Percentiles rank a stretch among this genome's conserved stretches.
Evolutionary conservation across 1,140 invertebrate species (phyloP).

Genomic region (Lepidostoma basale): DNA sequence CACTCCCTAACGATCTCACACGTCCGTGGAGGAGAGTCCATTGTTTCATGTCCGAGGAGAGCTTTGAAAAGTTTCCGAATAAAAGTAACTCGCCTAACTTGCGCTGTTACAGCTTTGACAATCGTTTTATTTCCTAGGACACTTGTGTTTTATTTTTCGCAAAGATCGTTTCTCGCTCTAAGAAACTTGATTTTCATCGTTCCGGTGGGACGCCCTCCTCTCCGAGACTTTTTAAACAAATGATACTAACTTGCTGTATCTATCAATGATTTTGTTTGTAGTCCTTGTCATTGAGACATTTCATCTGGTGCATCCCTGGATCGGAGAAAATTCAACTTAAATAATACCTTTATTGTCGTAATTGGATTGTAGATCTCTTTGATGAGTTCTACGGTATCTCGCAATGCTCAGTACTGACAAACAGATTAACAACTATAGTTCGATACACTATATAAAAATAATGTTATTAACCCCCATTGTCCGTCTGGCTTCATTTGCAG

Average conservation of each 20-base stretch:
- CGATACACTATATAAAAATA: no score
- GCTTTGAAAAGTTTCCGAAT: slow-evolving; percentile 36
- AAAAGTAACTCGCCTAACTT: slow-evolving; percentile 33
- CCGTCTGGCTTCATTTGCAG: no score
- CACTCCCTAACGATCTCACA: slow-evolving; percentile 2
- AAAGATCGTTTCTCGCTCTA: slow-evolving; percentile 6
- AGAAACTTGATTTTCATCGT: background rate
- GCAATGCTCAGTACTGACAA: no score
- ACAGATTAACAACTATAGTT: no score
- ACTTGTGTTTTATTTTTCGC: slow-evolving; percentile 8
- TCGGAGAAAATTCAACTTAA: no score
- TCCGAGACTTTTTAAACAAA: background rate
- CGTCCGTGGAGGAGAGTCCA: slow-evolving; percentile 5
- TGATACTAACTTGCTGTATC: background rate
- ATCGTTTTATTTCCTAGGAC: slow-evolving; percentile 31
- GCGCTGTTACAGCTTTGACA: slow-evolving; percentile 39
- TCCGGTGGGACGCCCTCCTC: slow-evolving; percentile 1
- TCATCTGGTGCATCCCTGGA: no score
- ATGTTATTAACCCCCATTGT: no score
- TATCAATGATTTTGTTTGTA: no score
- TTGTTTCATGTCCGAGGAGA: slow-evolving; percentile 34
- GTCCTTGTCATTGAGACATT: no score
- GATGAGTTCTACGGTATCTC: no score
- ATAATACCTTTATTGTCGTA: no score
- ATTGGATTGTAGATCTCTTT: no score